Evolutionary conservation across 2,797 vertebrate genomes (phyloP).

Genomic region (Enteromius argenteus): DNA sequence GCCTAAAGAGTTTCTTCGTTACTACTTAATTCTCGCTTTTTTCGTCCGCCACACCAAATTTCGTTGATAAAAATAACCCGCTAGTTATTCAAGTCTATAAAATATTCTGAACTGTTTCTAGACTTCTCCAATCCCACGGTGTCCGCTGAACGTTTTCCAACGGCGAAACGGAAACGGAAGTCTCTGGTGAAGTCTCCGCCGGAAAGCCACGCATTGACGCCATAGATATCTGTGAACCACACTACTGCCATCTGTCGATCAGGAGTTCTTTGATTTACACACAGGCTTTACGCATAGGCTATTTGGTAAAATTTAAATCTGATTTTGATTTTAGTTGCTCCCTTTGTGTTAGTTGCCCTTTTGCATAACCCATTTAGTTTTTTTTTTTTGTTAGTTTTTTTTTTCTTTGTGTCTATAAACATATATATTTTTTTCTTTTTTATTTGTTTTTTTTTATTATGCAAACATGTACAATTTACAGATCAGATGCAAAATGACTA

Average conservation of each 20-base stretch:
- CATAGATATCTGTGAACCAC: neutral
- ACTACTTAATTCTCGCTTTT: neutral
- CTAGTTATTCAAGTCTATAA: neutral
- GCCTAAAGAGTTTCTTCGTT: too few species aligned
- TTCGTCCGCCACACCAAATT: neutral
- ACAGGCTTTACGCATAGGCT: too few species aligned
- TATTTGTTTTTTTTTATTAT: too few species aligned
- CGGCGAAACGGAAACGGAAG: slow-evolving; percentile 22
- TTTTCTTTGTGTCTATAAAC: too few species aligned
- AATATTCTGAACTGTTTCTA: neutral
- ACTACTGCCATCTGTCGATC: neutral
- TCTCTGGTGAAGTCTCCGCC: neutral
- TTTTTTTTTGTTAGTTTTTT: too few species aligned
- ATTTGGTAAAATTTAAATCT: neutral
- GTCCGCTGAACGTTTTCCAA: slow-evolving; percentile 12
- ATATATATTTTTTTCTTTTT: too few species aligned
- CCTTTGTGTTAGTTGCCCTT: neutral
- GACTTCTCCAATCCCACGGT: neutral
- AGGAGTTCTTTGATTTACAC: neutral
- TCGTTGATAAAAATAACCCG: too few species aligned
- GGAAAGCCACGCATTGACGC: neutral
- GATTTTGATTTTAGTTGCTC: neutral
- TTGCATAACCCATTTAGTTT: neutral
- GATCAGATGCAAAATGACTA: too few species aligned
- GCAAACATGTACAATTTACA: too few species aligned